Evolutionary conservation across 2,888 invertebrate species (phyloP), one percentile per base, ranked within the genome.

Genomic region (Pyrrhia umbra): DNA sequence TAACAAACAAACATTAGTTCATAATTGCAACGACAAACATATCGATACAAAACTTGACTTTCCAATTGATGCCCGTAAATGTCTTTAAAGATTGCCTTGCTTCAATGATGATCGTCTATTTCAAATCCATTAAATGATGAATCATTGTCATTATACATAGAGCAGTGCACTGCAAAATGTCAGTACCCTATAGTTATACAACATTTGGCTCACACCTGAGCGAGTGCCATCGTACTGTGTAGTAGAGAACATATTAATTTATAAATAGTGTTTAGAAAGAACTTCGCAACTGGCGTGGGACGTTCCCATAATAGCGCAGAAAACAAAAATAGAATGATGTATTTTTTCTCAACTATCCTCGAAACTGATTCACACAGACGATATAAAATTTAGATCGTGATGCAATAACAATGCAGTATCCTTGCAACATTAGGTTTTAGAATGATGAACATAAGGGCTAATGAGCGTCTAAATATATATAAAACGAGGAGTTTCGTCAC

Each of bases 281-380:
- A 83, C 78, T 84, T 83, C 78, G 83, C 85, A 82, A 84, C 80
- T 70, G 49, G 79, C 88, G 88, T 88, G 84, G 85, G 88, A 85
- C 54, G 82, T 65, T 76, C 65, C 75, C 62, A 75, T 80, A 83
- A 85, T 84, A 86, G 74, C 79, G 54, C 57, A 60, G 42, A 68
- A 63, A 66, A 79, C 82, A 83, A 80, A 87, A 85, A 87, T 88
- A 89, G 81, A 78, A 69, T 79, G 6, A 61, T 65, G 63, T 75
- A 59, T 75, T 72, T 78, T 78, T 80, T 80, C 75, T 56, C 75
- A 68, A 66, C 67, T 72, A 72, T 76, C 61, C 64, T 58, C 52
- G 51, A 25, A 60, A 63, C 55, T 30, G 45, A 50, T 77, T 80
- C 73, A 65, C 80, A 77, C 65, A 56, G 57, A 51, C 56, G 37